phyloP scores from a whole-genome alignment of 1,140 invertebrate species.

The Cherax quadricarinatus region DNA sequence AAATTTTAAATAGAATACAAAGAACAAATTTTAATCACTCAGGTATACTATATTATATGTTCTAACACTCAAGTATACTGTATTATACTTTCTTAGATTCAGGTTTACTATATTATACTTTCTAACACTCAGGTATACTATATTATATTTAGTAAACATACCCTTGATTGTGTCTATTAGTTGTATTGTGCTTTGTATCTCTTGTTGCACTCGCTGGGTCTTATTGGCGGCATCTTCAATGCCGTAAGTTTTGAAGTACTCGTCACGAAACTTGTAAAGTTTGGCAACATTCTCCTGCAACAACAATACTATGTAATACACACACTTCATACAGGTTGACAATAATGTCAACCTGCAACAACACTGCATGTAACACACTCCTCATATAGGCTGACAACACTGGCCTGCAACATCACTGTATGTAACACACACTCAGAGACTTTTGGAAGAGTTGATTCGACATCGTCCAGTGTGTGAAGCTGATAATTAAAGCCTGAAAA shows the following conservation, averaged over 20 bases:
- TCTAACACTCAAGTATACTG: too few species aligned
- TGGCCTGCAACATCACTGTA: background rate
- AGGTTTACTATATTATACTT: too few species aligned
- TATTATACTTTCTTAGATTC: too few species aligned
- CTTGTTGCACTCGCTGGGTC: constrained; percentile 14
- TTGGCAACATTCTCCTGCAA: background rate
- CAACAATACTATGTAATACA: background rate
- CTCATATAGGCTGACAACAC: background rate
- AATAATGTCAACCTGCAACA: background rate
- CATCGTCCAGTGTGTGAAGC: too few species aligned
- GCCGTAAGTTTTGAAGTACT: constrained; percentile 22
- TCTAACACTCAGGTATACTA: too few species aligned
- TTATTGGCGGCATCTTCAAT: constrained; percentile 33
- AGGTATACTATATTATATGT: too few species aligned
- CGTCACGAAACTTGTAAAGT: constrained; percentile 17
- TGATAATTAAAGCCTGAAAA: too few species aligned
- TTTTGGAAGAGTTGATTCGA: too few species aligned
- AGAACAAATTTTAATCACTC: too few species aligned
- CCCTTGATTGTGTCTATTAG: background rate
- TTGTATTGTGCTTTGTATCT: background rate
- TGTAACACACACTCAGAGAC: too few species aligned
- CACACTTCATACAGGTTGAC: background rate
- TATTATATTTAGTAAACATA: background rate
- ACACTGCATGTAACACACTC: too few species aligned
- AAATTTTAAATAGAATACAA: too few species aligned